Conservation (phyloP, 1,140 invertebrate species). For the Spodoptera litura region DNA sequence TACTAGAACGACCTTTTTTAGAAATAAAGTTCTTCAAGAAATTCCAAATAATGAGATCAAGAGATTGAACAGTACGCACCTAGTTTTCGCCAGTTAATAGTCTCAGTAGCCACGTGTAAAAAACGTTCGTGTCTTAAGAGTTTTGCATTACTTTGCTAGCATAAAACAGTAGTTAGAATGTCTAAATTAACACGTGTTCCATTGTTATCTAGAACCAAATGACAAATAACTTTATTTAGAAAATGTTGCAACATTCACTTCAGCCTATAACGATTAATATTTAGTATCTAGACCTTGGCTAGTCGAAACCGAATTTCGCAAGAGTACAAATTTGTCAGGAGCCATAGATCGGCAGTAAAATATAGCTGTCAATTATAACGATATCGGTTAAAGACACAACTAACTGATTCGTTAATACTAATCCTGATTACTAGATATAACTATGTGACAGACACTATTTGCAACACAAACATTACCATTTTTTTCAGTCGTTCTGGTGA, state of each 20-base stretch:
- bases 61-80: too few relatives aligned
- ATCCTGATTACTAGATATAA: too few relatives aligned
- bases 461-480: too few relatives aligned
- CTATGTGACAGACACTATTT: too few relatives aligned
- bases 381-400: conserved; percentile 18
- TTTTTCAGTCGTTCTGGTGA: too few relatives aligned
- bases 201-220: conserved; percentile 22
- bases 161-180: not conserved
- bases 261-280: conserved; percentile 27
- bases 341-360: conserved; percentile 35
- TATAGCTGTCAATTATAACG: conserved; percentile 46
- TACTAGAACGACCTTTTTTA: not conserved
- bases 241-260: conserved; percentile 46
- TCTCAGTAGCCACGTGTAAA: too few relatives aligned
- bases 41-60: too few relatives aligned
- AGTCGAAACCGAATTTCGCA: conserved; percentile 41
- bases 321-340: conserved; percentile 36
- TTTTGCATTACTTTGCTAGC: too few relatives aligned
- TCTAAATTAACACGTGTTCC: conserved; percentile 15
- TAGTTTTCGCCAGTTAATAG: too few relatives aligned
- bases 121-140: too few relatives aligned
- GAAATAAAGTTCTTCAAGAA: too few relatives aligned
- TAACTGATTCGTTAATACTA: conserved; percentile 24
- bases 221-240: conserved; percentile 33
- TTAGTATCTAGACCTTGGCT: conserved; percentile 43